Evolutionary conservation across 1,140 invertebrate genomes (phyloP), one percentile per base, ranked within the genome.

Genomic region (Planococcus citri): DNA sequence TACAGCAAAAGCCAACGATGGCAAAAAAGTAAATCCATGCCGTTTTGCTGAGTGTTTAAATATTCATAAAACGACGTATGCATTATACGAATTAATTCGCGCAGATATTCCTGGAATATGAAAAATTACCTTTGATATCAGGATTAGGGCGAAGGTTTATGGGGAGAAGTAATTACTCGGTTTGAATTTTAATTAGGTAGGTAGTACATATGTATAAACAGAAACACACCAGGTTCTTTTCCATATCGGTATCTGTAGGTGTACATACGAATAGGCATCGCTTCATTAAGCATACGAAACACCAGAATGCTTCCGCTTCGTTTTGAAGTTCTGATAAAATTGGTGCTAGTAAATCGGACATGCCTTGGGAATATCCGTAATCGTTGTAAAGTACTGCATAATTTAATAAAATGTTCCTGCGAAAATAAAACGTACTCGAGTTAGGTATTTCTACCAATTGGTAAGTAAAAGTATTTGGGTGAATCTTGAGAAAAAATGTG

Each of bases 351-450:
- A 98, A 82, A 81, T 99, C 96, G 75, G 92, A 95, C 96, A 99
- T 99, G 14, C 96, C 92, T 79, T 92, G 90, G 0, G 93, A 90
- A 75, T 93, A 92, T 75, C 94, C 95, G 71, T 98, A 80, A 81
- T 98, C 95, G 80, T 98, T 98, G 80, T 98, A 96, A 77, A 96
- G 97, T 94, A 98, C 97, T 20, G 94, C 89, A 78, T 98, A 98
- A 0, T 95, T 98, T 91, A 98, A 94, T 0, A 99, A 81, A 75
- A 98, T 93, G 75, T 71, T 97, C 91, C 74, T 33, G 29, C 3
- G 12, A 33, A 6, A 90, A 86, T 0, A 98, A 78, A 22, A 89
- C 82, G 14, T 33, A 70, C 12, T 4, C 6, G 14, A n/a, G 14
- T 14, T 51, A n/a, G 14, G 41, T 51, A n/a, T 51, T 14, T 51